These are phyloP conservation scores for Sturnira hondurensis DNA, from an alignment of 2,113 vertebrate species.

Conservation along the genomic window DNA sequence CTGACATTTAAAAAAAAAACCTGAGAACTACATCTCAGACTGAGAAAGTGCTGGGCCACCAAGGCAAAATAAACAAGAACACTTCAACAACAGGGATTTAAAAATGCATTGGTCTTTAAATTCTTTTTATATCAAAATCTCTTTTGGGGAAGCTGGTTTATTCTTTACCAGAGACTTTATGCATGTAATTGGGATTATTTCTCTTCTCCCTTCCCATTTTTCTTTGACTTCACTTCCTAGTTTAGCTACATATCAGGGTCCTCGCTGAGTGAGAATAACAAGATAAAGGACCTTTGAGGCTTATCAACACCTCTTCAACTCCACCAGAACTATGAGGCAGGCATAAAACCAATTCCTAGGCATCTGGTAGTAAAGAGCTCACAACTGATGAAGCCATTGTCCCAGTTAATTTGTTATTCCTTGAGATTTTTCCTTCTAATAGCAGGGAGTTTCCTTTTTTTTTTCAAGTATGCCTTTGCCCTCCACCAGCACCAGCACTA, in stretches of 20 bases:
- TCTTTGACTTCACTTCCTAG: neutral
- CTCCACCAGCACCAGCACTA: neutral
- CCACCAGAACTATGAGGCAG: neutral
- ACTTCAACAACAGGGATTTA: conserved; percentile 13
- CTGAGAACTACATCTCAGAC: neutral
- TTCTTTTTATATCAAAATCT: neutral
- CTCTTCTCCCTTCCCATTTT: neutral
- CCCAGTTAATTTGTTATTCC: neutral
- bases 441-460: conserved; percentile 9
- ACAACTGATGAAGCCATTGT: neutral
- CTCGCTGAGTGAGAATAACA: neutral
- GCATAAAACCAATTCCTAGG: neutral
- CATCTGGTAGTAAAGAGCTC: neutral
- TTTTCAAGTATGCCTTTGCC: neutral
- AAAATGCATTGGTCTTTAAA: neutral
- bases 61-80: neutral
- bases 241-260: neutral
- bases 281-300: neutral
- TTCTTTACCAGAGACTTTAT: neutral
- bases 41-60: neutral
- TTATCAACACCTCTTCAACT: neutral
- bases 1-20: neutral
- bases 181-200: neutral
- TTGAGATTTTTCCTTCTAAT: neutral
- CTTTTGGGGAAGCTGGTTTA: neutral